Base-by-base conservation (phyloP, 2,797 vertebrate species). In the Eospalax fontanierii region DNA sequence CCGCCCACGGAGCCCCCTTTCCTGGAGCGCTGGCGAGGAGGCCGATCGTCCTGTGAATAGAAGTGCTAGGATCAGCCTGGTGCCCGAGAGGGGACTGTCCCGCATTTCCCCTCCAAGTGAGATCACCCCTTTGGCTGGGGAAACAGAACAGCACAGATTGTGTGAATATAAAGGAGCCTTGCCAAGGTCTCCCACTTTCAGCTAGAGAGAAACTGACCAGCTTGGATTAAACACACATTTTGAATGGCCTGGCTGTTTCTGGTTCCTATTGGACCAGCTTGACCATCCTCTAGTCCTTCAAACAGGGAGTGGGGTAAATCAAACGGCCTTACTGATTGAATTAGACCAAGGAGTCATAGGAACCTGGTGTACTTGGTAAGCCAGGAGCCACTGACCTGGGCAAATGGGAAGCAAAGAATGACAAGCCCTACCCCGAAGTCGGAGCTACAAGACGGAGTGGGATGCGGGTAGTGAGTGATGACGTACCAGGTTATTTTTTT, bases 1-100 rank as follows among this genome's bases (percentile, higher is more conserved):
- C 99, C 98, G 0, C 99, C 99, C 94, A 99, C 98, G 0, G 99
- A 98, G 7, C 99, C 98, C 98, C 98, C 96, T 98, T 98, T 97
- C 98, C 98, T 97, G 98, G 79, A 97, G 98, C 66, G 98, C 93
- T 0, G 87, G 92, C 0, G 98, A 96, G 30, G 91, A 35, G 97
- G 97, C n/a, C 98, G 98, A 94, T 99, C 99, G 89, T 99, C 99
- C 98, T 99, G 97, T 0, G 6, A 87, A 95, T 35, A 6, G 40
- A 40, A 93, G 65, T 0, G 30, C 28, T 2, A 4, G 9, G 57
- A 73, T 95, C 73, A 96, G 93, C 24, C 22, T 19, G 70, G 4
- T 2, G 3, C 7, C 43, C 6, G 54, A 24, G 21, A 70, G 40
- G 1, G 26, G 28, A 22, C 54, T 70, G 0, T 70, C 30, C 79